Percentiles rank a stretch among this genome's conserved stretches.
Evolutionary conservation across 2,888 invertebrate species (phyloP).

Genomic region (Mesorhabditis sp.): DNA sequence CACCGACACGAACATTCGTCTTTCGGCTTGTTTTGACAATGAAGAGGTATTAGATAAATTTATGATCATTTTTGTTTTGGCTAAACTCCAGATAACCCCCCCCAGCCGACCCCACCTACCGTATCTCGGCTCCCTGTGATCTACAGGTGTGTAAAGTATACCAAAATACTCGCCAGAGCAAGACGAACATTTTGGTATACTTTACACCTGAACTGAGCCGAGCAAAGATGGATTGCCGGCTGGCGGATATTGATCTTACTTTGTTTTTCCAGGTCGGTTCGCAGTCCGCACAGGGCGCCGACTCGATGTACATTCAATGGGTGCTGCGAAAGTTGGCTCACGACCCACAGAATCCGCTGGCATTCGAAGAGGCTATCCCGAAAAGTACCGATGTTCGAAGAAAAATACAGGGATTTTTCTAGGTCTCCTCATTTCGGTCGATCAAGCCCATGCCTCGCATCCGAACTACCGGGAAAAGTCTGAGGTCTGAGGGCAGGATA

Average conservation of each 20-base stretch:
- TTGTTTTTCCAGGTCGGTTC: conserved; percentile 60
- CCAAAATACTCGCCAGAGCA: too few species aligned
- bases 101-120: too few species aligned
- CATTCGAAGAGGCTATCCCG: conserved; percentile 59
- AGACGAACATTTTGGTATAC: too few species aligned
- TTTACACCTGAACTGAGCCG: neutral
- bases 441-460: conserved; percentile 59
- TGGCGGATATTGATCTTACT: conserved; percentile 6
- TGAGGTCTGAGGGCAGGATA: conserved; percentile 54
- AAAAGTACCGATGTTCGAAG: conserved; percentile 53
- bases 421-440: conserved; percentile 58
- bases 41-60: conserved; percentile 59
- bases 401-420: neutral
- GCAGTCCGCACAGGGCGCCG: conserved; percentile 62
- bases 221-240: neutral
- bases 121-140: too few species aligned
- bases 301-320: conserved; percentile 60
- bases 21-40: conserved; percentile 63
- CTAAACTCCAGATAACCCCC: too few species aligned
- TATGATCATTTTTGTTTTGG: neutral
- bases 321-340: conserved; percentile 58
- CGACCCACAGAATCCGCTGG: conserved; percentile 25
- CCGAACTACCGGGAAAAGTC: conserved; percentile 62
- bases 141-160: too few species aligned
- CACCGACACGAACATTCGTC: conserved; percentile 59